Evolutionary conservation across 2,888 invertebrate species (phyloP).

Genomic region (Megaustenia siamemsis): DNA sequence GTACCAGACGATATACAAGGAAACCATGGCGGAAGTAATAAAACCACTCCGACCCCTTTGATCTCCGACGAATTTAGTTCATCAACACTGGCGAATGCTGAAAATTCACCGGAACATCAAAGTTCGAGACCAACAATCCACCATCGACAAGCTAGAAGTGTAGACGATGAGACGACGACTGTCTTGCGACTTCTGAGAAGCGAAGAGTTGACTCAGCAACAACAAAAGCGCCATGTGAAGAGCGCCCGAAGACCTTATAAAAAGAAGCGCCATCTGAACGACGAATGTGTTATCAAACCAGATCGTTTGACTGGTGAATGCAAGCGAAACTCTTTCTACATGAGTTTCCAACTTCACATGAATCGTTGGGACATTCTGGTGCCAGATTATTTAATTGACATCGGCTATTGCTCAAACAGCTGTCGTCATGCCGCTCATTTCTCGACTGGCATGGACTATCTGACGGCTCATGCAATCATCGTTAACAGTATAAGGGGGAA

Average conservation of each 20-base stretch:
- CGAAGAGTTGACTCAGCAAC: background rate
- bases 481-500: background rate
- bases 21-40: background rate
- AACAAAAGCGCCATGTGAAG: background rate
- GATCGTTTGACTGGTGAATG: background rate
- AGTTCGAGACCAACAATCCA: background rate
- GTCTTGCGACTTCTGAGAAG: background rate
- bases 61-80: too few relatives aligned
- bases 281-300: background rate
- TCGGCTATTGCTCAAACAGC: background rate
- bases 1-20: background rate
- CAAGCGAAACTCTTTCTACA: background rate
- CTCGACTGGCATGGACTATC: background rate
- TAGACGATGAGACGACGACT: background rate
- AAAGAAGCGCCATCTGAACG: background rate
- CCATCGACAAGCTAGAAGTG: background rate
- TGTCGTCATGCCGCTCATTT: constrained; percentile 8
- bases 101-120: background rate
- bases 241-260: background rate
- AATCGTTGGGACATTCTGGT: background rate
- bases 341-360: background rate
- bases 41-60: background rate
- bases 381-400: background rate
- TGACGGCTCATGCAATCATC: constrained; percentile 15
- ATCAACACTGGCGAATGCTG: too few relatives aligned